Evolutionary conservation across 2,888 invertebrate species (phyloP).

Genomic region (Euclidia mi): DNA sequence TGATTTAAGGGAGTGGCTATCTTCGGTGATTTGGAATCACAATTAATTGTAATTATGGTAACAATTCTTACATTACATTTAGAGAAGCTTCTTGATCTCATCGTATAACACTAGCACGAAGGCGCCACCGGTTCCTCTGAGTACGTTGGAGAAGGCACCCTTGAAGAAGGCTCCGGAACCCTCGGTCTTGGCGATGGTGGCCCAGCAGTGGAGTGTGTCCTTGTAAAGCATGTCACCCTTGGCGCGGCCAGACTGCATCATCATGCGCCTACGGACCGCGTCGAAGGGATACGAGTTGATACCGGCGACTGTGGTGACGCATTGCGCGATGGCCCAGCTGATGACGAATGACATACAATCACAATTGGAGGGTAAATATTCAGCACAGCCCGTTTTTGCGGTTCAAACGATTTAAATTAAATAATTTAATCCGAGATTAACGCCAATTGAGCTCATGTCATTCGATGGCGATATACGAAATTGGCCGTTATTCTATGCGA

Average conservation of each 20-base stretch:
- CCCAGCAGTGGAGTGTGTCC: conserved; percentile 97
- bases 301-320: conserved; percentile 94
- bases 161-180: conserved; percentile 97
- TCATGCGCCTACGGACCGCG: conserved; percentile 98
- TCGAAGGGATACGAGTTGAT: conserved; percentile 99
- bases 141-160: conserved; percentile 98
- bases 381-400: too few relatives aligned
- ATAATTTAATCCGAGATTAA: too few relatives aligned
- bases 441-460: too few relatives aligned
- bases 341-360: too few relatives aligned
- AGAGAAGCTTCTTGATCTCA: conserved; percentile 94
- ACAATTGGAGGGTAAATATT: too few relatives aligned
- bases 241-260: conserved; percentile 99
- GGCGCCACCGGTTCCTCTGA: conserved; percentile 98
- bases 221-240: conserved; percentile 96
- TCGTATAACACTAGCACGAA: conserved; percentile 98
- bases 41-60: conserved; percentile 80
- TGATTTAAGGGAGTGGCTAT: conserved; percentile 86
- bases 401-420: too few relatives aligned
- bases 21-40: conserved; percentile 82
- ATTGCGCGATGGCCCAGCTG: conserved; percentile 98
- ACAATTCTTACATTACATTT: conserved; percentile 87
- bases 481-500: too few relatives aligned
- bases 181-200: conserved; percentile 95
- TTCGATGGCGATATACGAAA: too few relatives aligned